Conservation (phyloP, 2,113 vertebrate genomes). For the Ailurus styani region DNA sequence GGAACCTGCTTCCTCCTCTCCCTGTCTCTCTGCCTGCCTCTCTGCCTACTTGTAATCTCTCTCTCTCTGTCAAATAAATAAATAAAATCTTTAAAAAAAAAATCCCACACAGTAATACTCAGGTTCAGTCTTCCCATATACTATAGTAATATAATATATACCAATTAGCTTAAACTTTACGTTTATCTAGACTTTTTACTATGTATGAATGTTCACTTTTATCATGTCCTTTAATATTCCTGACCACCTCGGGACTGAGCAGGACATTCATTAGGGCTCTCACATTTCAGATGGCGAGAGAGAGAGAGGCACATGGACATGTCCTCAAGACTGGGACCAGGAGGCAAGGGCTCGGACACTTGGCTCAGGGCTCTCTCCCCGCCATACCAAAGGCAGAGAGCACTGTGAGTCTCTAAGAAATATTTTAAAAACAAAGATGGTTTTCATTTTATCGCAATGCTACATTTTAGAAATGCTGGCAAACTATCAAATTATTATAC, state of each 20-base stretch:
- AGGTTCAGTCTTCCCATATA: neutral
- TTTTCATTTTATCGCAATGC: neutral
- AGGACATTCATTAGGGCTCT: neutral
- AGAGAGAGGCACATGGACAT: neutral
- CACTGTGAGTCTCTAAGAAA: neutral
- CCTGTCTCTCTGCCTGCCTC: too few relatives aligned
- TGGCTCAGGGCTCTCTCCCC: neutral
- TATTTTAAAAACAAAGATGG: neutral
- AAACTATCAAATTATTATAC: neutral
- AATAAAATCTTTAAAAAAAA: too few relatives aligned
- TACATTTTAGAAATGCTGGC: slow-evolving; percentile 24
- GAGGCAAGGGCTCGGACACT: neutral
- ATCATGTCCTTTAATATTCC: neutral
- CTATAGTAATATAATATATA: neutral
- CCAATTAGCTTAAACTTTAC: neutral
- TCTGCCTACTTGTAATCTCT: too few relatives aligned
- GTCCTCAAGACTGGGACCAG: neutral
- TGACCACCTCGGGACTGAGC: neutral
- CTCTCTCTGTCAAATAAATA: too few relatives aligned
- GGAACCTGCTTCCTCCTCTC: too few relatives aligned
- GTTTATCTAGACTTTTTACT: neutral
- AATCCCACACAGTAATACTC: neutral
- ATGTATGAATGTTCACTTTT: neutral
- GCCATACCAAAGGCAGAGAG: neutral
- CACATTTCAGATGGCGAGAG: neutral